Conservation (phyloP, 2,797 vertebrate species). For the Lacerta viridis region DNA sequence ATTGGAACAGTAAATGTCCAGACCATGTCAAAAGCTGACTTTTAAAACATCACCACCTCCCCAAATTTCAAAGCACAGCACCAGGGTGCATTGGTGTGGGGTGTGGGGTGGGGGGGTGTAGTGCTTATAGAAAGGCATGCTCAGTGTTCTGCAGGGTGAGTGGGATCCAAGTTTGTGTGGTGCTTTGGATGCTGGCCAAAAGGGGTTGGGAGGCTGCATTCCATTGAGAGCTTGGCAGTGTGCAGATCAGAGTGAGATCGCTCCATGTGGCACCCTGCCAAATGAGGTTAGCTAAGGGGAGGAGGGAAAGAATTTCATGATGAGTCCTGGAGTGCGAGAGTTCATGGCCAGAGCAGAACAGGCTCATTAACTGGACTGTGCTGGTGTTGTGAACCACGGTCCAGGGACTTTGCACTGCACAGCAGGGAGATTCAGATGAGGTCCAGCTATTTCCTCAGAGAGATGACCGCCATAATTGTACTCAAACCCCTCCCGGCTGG, state of each 20-base stretch:
- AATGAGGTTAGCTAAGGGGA: neutral
- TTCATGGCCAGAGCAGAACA: too few relatives aligned
- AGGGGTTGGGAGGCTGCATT: too few relatives aligned
- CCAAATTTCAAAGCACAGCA: neutral
- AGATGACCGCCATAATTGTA: too few relatives aligned
- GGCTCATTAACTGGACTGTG: too few relatives aligned
- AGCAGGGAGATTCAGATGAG: too few relatives aligned
- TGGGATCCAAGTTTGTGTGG: neutral
- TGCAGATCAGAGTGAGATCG: neutral
- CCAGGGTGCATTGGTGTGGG: neutral
- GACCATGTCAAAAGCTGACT: neutral
- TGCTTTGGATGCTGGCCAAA: neutral
- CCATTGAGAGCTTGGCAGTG: neutral
- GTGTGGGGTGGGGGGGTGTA: too few relatives aligned
- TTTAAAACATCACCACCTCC: neutral
- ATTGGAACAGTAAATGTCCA: neutral
- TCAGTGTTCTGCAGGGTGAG: neutral
- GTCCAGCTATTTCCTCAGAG: too few relatives aligned
- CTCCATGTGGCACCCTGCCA: neutral
- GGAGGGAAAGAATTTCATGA: neutral
- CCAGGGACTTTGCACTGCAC: too few relatives aligned
- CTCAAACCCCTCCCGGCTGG: too few relatives aligned
- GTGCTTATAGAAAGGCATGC: neutral
- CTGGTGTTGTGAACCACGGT: too few relatives aligned
- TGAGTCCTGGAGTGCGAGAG: neutral